Conservation (phyloP, 1,140 invertebrate species). For the Gonioctena quinquepunctata region DNA sequence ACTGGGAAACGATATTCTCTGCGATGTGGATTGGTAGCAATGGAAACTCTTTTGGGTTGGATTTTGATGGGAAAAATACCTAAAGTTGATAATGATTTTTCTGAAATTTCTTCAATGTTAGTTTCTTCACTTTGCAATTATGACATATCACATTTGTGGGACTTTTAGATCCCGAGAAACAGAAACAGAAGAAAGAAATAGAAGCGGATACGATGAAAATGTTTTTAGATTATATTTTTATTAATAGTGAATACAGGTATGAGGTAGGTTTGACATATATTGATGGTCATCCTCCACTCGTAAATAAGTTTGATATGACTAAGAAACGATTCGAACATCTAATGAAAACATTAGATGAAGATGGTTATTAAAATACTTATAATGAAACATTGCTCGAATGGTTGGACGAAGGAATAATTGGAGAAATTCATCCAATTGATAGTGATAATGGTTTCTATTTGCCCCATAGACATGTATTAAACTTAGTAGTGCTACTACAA, state of each 20-base stretch:
- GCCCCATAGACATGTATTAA: constrained; percentile 34
- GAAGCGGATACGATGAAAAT: no score
- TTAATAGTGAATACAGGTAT: not conserved
- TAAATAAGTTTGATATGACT: not conserved
- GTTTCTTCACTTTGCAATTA: no score
- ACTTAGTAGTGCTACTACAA: constrained; percentile 25
- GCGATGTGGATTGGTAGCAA: no score
- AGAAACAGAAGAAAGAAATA: no score
- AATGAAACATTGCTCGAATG: not conserved
- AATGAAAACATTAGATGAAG: not conserved
- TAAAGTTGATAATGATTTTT: no score
- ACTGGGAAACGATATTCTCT: no score
- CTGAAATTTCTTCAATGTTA: no score
- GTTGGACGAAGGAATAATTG: constrained; percentile 1
- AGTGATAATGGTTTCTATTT: constrained; percentile 24
- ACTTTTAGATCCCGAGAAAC: no score
- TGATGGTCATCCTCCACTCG: not conserved
- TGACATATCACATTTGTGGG: no score
- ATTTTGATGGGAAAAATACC: no score
- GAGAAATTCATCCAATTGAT: not conserved
- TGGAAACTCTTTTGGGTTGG: no score
- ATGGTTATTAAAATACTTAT: not conserved
- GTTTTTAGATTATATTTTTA: not conserved
- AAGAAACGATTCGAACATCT: not conserved
- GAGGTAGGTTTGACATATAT: not conserved